Evolutionary conservation across 2,797 vertebrate genomes (phyloP).

Genomic region (Meda fulgida): DNA sequence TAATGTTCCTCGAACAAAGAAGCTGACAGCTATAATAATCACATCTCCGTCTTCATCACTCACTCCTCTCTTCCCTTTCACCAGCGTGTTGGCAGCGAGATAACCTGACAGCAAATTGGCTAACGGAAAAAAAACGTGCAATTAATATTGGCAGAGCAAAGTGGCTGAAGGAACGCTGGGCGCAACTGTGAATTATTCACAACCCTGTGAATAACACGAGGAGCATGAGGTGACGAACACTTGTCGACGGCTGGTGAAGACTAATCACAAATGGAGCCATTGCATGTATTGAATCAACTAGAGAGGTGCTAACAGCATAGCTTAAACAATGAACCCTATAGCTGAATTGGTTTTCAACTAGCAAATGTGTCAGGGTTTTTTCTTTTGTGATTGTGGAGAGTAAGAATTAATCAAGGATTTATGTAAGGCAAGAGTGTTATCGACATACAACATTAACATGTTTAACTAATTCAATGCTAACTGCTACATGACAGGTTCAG

Average conservation of each 20-base stretch:
- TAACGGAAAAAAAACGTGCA: conserved; percentile 37
- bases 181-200: conserved; percentile 55
- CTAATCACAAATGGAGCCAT: conserved; percentile 49
- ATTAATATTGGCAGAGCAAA: conserved; percentile 61
- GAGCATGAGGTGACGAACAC: conserved; percentile 40
- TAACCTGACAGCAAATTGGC: conserved; percentile 39
- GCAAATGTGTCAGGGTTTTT: neutral
- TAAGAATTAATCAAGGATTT: neutral
- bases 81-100: conserved; percentile 15
- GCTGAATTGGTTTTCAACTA: conserved; percentile 4
- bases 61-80: conserved; percentile 6
- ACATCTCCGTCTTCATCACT: conserved; percentile 38
- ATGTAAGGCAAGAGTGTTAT: neutral
- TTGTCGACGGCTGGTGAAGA: conserved; percentile 39
- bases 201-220: neutral
- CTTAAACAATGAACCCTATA: conserved; percentile 12
- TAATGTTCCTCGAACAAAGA: conserved; percentile 4
- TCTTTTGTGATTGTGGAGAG: conserved; percentile 4
- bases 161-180: conserved; percentile 46
- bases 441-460: neutral
- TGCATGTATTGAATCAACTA: conserved; percentile 22
- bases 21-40: conserved; percentile 43
- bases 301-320: conserved; percentile 14
- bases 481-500: neutral
- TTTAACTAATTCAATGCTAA: neutral